A percentile compares a stretch with the other conserved stretches of the same genome.
Conservation (phyloP, 2,797 vertebrate species). For the Hippocampus kuda region DNA sequence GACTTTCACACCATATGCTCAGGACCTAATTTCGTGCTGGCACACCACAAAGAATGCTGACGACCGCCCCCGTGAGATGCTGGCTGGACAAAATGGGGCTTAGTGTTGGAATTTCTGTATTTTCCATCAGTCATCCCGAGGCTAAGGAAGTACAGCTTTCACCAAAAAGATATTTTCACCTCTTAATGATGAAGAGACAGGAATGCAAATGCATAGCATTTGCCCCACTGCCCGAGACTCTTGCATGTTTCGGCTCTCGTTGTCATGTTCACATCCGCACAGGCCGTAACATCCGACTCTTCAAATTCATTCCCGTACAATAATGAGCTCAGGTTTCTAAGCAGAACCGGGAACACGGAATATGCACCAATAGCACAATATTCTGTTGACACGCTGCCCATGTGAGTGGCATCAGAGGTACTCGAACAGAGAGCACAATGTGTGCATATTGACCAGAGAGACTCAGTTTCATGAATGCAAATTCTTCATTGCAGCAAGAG, state of each 20-base stretch:
- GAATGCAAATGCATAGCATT: not conserved
- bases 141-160: not conserved
- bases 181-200: not conserved
- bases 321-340: not conserved
- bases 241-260: not conserved
- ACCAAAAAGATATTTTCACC: constrained; percentile 1
- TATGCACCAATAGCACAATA: not conserved
- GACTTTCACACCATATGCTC: not conserved
- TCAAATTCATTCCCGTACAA: constrained; percentile 1
- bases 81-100: constrained; percentile 5
- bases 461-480: constrained; percentile 4
- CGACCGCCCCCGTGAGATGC: not conserved
- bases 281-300: constrained; percentile 3
- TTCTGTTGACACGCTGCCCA: not conserved
- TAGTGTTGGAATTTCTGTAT: not conserved
- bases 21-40: not conserved
- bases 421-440: not conserved
- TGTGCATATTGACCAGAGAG: constrained; percentile 1
- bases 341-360: not conserved
- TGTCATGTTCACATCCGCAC: not conserved
- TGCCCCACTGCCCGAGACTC: not conserved
- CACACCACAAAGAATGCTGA: constrained; percentile 8
- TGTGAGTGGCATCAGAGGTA: not conserved
- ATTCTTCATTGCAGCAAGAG: not conserved
- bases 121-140: not conserved